phyloP scores from a whole-genome alignment of 2,888 invertebrate species.

The Amiota mariae region DNA sequence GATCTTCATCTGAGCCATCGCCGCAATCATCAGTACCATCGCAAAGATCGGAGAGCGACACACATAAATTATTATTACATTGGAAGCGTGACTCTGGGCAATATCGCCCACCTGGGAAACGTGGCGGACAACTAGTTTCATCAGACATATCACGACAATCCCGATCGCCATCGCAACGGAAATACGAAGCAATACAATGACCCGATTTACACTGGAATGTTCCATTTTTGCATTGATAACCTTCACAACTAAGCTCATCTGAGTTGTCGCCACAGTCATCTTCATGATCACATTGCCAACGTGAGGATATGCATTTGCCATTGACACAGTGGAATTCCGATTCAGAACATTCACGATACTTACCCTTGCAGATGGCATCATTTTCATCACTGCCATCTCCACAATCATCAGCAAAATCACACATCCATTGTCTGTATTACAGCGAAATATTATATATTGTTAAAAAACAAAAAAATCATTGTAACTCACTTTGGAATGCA shows the following conservation, averaged over 20 bases:
- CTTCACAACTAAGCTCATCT: conserved; percentile 89
- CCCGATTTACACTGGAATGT: conserved; percentile 94
- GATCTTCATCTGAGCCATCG: conserved; percentile 90
- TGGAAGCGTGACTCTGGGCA: conserved; percentile 94
- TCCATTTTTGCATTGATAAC: conserved; percentile 89
- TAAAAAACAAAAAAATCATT: background rate
- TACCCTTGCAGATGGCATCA: conserved; percentile 85
- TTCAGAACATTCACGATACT: conserved; percentile 92
- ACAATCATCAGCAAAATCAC: conserved; percentile 97
- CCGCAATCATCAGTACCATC: conserved; percentile 96
- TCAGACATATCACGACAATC: conserved; percentile 93
- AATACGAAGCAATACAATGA: conserved; percentile 92
- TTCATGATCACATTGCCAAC: conserved; percentile 96
- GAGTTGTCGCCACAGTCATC: conserved; percentile 97
- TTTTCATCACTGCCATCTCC: conserved; percentile 94
- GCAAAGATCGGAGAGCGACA: conserved; percentile 90
- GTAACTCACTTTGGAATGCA: conserved; percentile 83
- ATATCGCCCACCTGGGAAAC: conserved; percentile 89
- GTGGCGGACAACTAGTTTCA: conserved; percentile 90
- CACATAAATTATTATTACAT: conserved; percentile 93
- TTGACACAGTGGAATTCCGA: conserved; percentile 92
- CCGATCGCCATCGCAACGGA: conserved; percentile 91
- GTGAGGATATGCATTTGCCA: conserved; percentile 91
- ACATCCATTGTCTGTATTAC: conserved; percentile 84
- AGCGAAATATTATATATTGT: background rate